Evolutionary conservation across 2,797 vertebrate species (phyloP), one percentile per base, ranked within the genome.

Genomic region (Platyrinchus mystaceus): DNA sequence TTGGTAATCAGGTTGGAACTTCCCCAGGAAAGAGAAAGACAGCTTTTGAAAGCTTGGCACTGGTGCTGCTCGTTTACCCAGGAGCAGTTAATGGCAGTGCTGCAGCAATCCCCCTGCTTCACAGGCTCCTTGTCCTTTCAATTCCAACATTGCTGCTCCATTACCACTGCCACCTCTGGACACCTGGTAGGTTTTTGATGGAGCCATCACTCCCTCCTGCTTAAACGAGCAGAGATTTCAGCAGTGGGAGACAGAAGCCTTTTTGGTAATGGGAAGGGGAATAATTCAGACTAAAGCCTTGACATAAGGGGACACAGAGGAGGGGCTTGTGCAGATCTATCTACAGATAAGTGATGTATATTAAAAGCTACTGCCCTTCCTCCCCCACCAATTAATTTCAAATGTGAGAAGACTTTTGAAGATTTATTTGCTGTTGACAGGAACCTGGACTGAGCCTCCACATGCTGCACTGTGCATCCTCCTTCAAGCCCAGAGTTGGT

Each of bases 351-450:
- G 39, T 53, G 46, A 86, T 67, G 15, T 49, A 36, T 47, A 78
- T 87, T 68, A 77, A 85, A 89, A 95, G 76, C 68, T 64, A 82
- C 37, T 58, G 79, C 36, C n/a, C 46, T 66, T 92, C 26, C 30
- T 84, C 59, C 37, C 24, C 39, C 53, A 81, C 46, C 39, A 93
- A 84, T 91, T 91, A 43, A 90, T 96, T 91, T 86, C 73, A 69
- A 94, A 76, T 37, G 62, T 66, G 47, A 90, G 59, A 92, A 85
- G 49, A 89, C 53, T 94, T 88, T 78, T 73, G 47, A 83, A 86
- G 49, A 81, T 83, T 77, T 79, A 69, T 81, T 74, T 89, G 62
- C 39, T 93, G 32, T 73, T 82, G 87, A 67, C 83, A 93, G 77
- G 85, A 79, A 64, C 24, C 83, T 67, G 80, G 76, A 88, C 27